These are phyloP conservation scores for Eupithecia dodoneata DNA, from an alignment of 2,888 invertebrate genomes.

Conservation along the genomic window DNA sequence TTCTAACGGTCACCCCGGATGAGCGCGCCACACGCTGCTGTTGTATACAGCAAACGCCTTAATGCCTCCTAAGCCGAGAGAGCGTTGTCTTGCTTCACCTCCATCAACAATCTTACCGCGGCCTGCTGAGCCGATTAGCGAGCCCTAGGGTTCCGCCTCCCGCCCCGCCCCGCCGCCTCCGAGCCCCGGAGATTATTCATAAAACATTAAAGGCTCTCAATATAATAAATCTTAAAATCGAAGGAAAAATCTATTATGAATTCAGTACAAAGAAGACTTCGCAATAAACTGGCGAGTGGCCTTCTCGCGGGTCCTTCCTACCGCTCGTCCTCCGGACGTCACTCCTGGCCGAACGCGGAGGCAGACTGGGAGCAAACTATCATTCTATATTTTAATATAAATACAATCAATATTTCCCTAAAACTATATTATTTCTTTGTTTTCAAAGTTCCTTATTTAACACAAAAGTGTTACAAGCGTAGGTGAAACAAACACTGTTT, in stretches of 20 bases:
- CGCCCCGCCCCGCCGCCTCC: not conserved
- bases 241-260: slow-evolving; percentile 25
- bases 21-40: not conserved
- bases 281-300: not conserved
- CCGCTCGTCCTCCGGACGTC: not conserved
- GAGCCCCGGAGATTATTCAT: not conserved
- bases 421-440: too few relatives aligned
- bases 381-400: too few relatives aligned
- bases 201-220: slow-evolving; percentile 6
- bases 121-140: not conserved
- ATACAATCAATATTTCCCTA: too few relatives aligned
- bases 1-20: too few relatives aligned
- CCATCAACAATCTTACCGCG: not conserved
- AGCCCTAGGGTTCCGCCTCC: not conserved
- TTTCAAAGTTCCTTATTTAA: too few relatives aligned
- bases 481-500: too few relatives aligned
- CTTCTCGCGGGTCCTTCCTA: not conserved
- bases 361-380: too few relatives aligned
- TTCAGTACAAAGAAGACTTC: slow-evolving; percentile 8
- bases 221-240: slow-evolving; percentile 20
- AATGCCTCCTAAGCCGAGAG: not conserved
- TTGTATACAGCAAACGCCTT: not conserved
- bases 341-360: too few relatives aligned
- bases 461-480: too few relatives aligned
- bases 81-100: not conserved